Percentiles rank a stretch among this genome's conserved stretches.
These are phyloP conservation scores for Lineus longissimus DNA, from an alignment of 1,140 invertebrate species.

Conservation along the genomic window DNA sequence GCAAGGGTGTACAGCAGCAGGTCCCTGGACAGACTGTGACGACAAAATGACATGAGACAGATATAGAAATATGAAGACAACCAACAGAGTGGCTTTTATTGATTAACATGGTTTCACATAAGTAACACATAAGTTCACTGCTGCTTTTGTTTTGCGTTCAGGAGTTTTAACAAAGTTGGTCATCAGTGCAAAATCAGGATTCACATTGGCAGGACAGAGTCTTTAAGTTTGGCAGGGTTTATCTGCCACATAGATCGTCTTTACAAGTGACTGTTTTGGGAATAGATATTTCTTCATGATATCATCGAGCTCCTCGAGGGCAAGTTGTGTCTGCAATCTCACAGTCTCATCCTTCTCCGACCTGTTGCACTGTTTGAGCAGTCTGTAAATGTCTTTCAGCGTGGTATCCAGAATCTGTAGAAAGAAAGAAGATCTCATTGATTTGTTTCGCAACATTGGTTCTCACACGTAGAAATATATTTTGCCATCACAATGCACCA, in stretches of 20 bases:
- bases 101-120: too few species aligned
- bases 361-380: slow-evolving; percentile 64
- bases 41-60: too few species aligned
- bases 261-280: slow-evolving; percentile 59
- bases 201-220: too few species aligned
- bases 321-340: slow-evolving; percentile 68
- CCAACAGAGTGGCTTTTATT: too few species aligned
- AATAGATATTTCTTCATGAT: slow-evolving; percentile 65
- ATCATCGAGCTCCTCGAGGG: slow-evolving; percentile 71
- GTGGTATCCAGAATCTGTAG: slow-evolving; percentile 63
- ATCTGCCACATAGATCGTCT: slow-evolving; percentile 60
- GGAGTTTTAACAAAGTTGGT: too few species aligned
- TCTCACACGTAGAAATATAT: neutral
- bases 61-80: too few species aligned
- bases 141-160: too few species aligned
- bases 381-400: slow-evolving; percentile 66
- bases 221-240: too few species aligned
- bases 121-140: too few species aligned
- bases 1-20: too few species aligned
- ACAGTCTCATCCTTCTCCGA: slow-evolving; percentile 67
- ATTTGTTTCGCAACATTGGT: neutral
- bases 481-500: neutral
- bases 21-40: too few species aligned
- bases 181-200: too few species aligned
- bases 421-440: slow-evolving; percentile 19